A percentile compares a stretch with the other conserved stretches of the same genome.
These are phyloP conservation scores for Polypterus senegalus DNA, from an alignment of 2,113 vertebrate species.

Conservation along the genomic window DNA sequence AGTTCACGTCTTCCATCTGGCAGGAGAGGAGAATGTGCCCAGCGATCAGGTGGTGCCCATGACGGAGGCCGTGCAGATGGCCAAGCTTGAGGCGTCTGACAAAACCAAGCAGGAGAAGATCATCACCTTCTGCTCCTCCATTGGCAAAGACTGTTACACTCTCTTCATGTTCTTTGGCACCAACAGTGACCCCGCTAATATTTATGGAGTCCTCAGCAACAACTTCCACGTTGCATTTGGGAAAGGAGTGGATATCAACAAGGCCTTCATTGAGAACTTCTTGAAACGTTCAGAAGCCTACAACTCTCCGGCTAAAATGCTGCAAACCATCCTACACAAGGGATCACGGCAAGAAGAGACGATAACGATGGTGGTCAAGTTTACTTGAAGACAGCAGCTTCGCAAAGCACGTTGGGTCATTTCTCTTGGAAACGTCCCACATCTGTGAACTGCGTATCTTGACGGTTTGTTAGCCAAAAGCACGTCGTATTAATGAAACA, in stretches of 20 bases:
- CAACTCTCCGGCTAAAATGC: conserved; percentile 39
- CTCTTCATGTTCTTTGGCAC: conserved; percentile 51
- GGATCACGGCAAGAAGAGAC: conserved; percentile 23
- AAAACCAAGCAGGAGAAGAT: conserved; percentile 34
- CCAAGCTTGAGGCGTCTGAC: conserved; percentile 29
- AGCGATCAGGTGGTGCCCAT: neutral
- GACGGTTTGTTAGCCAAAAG: no score
- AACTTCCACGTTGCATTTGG: conserved; percentile 40
- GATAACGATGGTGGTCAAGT: conserved; percentile 48
- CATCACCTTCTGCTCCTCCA: conserved; percentile 45
- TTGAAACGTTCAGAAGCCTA: conserved; percentile 42
- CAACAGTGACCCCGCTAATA: conserved; percentile 33
- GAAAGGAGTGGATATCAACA: conserved; percentile 37
- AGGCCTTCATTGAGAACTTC: conserved; percentile 42
- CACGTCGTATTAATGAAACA: no score
- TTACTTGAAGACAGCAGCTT: conserved; percentile 29
- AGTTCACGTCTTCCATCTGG: conserved; percentile 39
- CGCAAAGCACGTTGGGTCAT: no score
- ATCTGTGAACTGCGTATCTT: no score
- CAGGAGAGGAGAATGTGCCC: conserved; percentile 9
- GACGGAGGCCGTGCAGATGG: conserved; percentile 31
- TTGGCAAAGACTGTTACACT: conserved; percentile 52
- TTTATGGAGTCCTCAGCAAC: conserved; percentile 53
- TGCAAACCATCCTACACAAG: conserved; percentile 33
- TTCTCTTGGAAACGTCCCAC: no score